Percentiles rank a stretch among this genome's conserved stretches.
Evolutionary conservation across 2,797 vertebrate genomes (phyloP).

Genomic region (Acipenser ruthenus): DNA sequence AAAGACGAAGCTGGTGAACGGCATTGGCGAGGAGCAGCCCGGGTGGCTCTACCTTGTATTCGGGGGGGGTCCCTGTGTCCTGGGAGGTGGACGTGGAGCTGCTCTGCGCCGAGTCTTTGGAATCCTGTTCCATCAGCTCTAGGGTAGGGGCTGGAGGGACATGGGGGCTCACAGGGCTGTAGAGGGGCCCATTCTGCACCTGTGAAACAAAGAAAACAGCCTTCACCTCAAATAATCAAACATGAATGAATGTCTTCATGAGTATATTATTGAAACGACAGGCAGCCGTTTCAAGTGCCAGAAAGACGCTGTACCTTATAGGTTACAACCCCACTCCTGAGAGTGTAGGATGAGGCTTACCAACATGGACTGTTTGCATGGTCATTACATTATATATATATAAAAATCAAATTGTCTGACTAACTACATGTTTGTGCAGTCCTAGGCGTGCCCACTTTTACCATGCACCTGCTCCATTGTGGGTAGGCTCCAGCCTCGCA

Average conservation of each 20-base stretch:
- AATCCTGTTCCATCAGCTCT: slow-evolving; percentile 43
- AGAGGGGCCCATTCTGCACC: slow-evolving; percentile 19
- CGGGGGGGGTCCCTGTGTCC: slow-evolving; percentile 12
- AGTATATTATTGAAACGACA: slow-evolving; percentile 1
- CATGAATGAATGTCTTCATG: not conserved
- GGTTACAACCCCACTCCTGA: no score
- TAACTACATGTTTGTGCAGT: no score
- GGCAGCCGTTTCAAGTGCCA: no score
- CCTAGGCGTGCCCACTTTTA: no score
- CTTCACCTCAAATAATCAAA: no score
- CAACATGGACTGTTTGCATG: no score
- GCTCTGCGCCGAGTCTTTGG: slow-evolving; percentile 25
- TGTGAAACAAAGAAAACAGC: slow-evolving; percentile 6
- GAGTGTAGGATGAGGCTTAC: no score
- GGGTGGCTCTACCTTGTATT: slow-evolving; percentile 38
- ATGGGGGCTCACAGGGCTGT: not conserved
- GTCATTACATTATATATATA: no score
- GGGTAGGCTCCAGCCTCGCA: not conserved
- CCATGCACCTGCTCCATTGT: no score
- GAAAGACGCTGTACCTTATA: no score
- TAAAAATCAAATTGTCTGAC: no score
- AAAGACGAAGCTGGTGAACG: not conserved
- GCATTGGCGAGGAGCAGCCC: slow-evolving; percentile 17
- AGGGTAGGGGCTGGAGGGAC: slow-evolving; percentile 37
- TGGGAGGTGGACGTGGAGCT: slow-evolving; percentile 33